Evolutionary conservation across 2,113 vertebrate genomes (phyloP), one percentile per base, ranked within the genome.

Genomic region (Scatophagus argus): DNA sequence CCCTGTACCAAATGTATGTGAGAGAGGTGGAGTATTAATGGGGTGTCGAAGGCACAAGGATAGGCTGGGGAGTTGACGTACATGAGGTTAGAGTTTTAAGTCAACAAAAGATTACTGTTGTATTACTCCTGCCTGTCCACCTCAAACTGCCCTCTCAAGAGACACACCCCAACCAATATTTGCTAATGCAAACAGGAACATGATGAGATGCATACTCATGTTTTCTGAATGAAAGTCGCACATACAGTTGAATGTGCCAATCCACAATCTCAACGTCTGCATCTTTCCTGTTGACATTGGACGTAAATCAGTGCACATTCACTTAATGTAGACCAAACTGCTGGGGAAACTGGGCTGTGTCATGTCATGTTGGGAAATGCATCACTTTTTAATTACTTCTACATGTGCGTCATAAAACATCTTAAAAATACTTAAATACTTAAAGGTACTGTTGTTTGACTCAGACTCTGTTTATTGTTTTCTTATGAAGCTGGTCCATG

Each of bases 21-120:
- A 64, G 32, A 11, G 25, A 74, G 61, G 34, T 75, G 66, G 49
- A 65, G 71, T 78, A 80, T 88, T 84, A 85, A 88, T 81, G 86
- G 61, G 61, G 68, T 86, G 81, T 84, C 23, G 8, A 72, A 71
- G 61, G 75, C 23, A 78, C 52, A 65, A 36, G 41, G 55, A 68
- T 71, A 17, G 55, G 21, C 25, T 32, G 36, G 67, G 55, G 71
- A 75, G 60, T 64, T 4, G 12, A n/a, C 34, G 38, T 38, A 59
- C 62, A 69, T 21, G 31, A 75, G 49, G 63, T 66, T 56, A n/a
- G n/a, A n/a, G n/a, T n/a, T n/a, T n/a, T n/a, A n/a, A n/a, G n/a
- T n/a, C n/a, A n/a, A n/a, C n/a, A n/a, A n/a, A n/a, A n/a, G n/a
- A n/a, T n/a, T n/a, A n/a, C n/a, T n/a, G n/a, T n/a, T n/a, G n/a